These are phyloP conservation scores for Paraplagusia blochii DNA, from an alignment of 2,113 vertebrate species.

Conservation along the genomic window DNA sequence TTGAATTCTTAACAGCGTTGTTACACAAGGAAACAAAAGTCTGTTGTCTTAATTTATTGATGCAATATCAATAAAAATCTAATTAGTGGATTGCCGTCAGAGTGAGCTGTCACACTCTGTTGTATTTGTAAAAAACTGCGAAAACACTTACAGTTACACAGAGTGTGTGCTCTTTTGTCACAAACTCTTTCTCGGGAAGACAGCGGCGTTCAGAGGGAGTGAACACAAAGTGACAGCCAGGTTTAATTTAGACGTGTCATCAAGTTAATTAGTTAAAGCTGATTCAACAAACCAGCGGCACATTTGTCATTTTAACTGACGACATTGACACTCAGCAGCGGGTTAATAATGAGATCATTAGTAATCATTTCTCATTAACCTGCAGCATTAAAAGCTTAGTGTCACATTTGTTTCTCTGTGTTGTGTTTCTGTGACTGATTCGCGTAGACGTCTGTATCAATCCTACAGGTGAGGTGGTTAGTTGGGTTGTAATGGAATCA, in stretches of 20 bases:
- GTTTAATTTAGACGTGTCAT: not conserved
- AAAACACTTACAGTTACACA: not conserved
- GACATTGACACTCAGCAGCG: not conserved
- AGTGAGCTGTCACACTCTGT: not conserved
- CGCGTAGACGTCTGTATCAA: not conserved
- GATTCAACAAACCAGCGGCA: not conserved
- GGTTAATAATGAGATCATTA: conserved; percentile 14
- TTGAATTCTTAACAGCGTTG: no score
- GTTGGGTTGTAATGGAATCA: conserved; percentile 1
- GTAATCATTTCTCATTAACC: conserved; percentile 24
- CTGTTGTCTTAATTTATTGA: not conserved
- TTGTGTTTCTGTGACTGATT: conserved; percentile 6
- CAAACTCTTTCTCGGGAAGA: no score
- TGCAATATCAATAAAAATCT: not conserved
- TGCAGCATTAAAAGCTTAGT: conserved; percentile 8
- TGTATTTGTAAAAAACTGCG: not conserved
- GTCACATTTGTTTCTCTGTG: conserved; percentile 15
- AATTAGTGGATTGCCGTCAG: not conserved
- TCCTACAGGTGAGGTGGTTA: conserved; percentile 5
- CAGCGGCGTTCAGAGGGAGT: not conserved
- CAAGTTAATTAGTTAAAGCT: not conserved
- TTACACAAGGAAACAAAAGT: not conserved
- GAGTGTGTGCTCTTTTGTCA: not conserved
- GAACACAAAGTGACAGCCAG: not conserved
- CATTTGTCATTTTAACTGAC: not conserved